A percentile compares a stretch with the other conserved stretches of the same genome.
These are phyloP conservation scores for Rhabdomys dilectus DNA, from an alignment of 2,113 vertebrate species.

Conservation along the genomic window DNA sequence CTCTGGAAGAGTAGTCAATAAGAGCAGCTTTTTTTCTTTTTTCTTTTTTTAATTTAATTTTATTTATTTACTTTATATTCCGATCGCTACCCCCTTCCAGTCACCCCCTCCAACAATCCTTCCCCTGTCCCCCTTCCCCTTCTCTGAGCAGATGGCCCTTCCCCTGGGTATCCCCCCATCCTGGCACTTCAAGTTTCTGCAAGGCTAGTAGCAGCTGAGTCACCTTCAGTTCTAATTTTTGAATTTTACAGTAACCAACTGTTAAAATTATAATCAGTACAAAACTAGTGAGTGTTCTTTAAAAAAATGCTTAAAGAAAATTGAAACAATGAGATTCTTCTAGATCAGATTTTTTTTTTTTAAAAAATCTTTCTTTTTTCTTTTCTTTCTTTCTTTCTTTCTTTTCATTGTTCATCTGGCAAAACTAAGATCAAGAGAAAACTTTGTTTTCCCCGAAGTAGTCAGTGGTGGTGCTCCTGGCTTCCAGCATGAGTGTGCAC, in stretches of 20 bases:
- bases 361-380: too few species aligned
- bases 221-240: neutral
- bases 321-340: slow-evolving; percentile 25
- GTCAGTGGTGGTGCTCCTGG: neutral
- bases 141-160: too few species aligned
- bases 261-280: slow-evolving; percentile 27
- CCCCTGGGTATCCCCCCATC: too few species aligned
- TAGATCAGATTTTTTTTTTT: neutral
- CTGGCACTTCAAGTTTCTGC: too few species aligned
- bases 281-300: slow-evolving; percentile 2
- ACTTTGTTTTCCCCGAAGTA: neutral
- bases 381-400: neutral
- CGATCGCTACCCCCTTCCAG: too few species aligned
- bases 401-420: neutral
- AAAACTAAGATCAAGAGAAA: slow-evolving; percentile 3
- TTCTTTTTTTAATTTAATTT: too few species aligned
- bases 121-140: too few species aligned
- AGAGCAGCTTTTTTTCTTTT: neutral
- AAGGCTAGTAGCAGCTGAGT: neutral
- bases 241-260: neutral
- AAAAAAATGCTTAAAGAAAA: slow-evolving; percentile 11
- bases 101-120: too few species aligned
- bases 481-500: neutral
- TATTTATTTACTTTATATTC: too few species aligned
- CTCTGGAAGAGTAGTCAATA: neutral